These are phyloP conservation scores for Meta bourneti DNA, from an alignment of 2,888 invertebrate species.

Conservation along the genomic window DNA sequence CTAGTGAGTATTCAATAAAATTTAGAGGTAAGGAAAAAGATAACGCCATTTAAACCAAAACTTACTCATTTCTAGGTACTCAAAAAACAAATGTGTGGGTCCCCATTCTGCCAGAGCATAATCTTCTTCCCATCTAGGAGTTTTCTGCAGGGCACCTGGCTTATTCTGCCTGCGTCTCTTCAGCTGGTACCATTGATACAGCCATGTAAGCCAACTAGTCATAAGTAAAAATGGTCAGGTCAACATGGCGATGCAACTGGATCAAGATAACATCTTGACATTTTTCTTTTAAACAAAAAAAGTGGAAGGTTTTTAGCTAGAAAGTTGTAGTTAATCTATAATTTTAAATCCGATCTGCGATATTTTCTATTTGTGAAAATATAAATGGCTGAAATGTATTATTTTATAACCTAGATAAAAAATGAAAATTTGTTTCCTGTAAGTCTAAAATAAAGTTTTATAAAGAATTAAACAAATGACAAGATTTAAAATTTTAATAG, in stretches of 20 bases:
- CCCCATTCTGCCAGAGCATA: constrained; percentile 92
- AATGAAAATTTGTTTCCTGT: too few relatives aligned
- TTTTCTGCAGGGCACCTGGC: constrained; percentile 10
- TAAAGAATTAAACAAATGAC: too few relatives aligned
- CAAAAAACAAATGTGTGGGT: constrained; percentile 93
- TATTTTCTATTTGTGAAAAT: too few relatives aligned
- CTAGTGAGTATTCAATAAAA: too few relatives aligned
- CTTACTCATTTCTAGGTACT: constrained; percentile 98
- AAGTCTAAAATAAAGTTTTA: too few relatives aligned
- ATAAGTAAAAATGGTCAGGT: not conserved
- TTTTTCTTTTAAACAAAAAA: not conserved
- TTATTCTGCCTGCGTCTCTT: constrained; percentile 41
- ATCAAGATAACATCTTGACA: not conserved
- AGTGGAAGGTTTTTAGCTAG: not conserved
- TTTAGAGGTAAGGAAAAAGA: too few relatives aligned
- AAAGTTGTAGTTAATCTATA: too few relatives aligned
- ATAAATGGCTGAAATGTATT: too few relatives aligned
- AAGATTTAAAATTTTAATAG: too few relatives aligned
- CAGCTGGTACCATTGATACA: constrained; percentile 66
- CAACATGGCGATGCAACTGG: not conserved
- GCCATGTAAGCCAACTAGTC: constrained; percentile 70
- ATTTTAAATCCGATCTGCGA: too few relatives aligned
- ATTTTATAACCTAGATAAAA: too few relatives aligned
- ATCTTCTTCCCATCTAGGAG: constrained; percentile 91
- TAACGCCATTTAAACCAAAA: constrained; percentile 24